Evolutionary conservation across 2,888 invertebrate genomes (phyloP), one percentile per base, ranked within the genome.

Genomic region (Lasioglossum villosulum): DNA sequence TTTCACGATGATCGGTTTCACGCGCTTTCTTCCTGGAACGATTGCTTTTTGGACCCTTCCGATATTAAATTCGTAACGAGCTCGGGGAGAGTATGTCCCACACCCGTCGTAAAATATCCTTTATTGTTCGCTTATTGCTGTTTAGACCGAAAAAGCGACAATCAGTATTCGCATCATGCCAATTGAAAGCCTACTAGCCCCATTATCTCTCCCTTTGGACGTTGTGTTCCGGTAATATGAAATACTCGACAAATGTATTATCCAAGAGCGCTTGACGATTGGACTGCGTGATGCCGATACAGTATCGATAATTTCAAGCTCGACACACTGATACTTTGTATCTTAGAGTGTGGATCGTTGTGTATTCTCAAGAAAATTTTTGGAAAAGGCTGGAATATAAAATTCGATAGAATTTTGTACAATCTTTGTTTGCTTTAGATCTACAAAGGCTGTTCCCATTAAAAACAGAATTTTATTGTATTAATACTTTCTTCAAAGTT

Each of bases 101-200:
- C 63, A 83, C 19, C 79, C n/a, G 74, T 70, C 88, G 84, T 90
- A 90, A 90, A 90, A 77, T 76, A 81, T 77, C 79, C 73, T 83
- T 89, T 90, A 90, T 78, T 75, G 85, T 78, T 79, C 73, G 82
- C 82, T 90, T 86, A 90, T 86, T 82, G 88, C 84, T 84, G 86
- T 84, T 89, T 84, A 89, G 85, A 79, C 82, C 52, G 73, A 63
- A n/a, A 73, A 82, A 80, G 27, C 73, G 85, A 80, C 83, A 73
- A 79, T 90, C 23, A 74, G 84, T 80, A 89, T 86, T 89, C 89
- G 70, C 45, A 70, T 79, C 89, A 90, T 86, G 85, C 59, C 45
- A 42, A 42, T 56, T 23, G 42, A 66, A 39, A 42, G 52, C 48
- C 42, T 39, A 48, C 23, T 34, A 37, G n/a, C 71, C 63, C 45